Percentiles rank a stretch among this genome's conserved stretches.
phyloP scores from a whole-genome alignment of 2,113 vertebrate genomes.

The Phoxinus phoxinus region DNA sequence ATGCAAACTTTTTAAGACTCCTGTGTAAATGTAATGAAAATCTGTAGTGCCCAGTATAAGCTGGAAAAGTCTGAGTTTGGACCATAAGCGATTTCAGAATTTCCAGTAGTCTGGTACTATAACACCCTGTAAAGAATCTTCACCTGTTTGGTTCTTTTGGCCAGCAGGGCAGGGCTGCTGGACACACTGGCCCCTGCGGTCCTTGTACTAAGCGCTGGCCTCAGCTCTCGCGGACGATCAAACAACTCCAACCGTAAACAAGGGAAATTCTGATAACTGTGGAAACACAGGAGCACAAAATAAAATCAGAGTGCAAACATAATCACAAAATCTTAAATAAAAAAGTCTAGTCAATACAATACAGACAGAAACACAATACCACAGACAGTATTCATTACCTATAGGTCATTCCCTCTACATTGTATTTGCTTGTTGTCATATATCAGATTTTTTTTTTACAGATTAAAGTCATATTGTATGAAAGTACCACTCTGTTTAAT shows the following conservation, averaged over 20 bases:
- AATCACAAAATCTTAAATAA: background rate
- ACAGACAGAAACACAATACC: background rate
- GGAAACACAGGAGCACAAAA: constrained; percentile 43
- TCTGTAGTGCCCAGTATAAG: background rate
- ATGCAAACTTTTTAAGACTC: background rate
- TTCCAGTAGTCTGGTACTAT: background rate
- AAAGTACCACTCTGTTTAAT: background rate
- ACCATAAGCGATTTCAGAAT: background rate
- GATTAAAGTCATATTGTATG: background rate
- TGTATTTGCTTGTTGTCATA: background rate
- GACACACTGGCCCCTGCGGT: constrained; percentile 80
- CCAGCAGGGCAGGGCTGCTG: constrained; percentile 92
- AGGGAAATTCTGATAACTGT: constrained; percentile 92
- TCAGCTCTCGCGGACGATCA: constrained; percentile 86
- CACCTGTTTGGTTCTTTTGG: constrained; percentile 97
- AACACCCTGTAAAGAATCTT: background rate
- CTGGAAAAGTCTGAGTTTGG: background rate
- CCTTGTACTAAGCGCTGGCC: constrained; percentile 81
- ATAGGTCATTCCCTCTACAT: background rate
- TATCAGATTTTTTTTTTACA: background rate
- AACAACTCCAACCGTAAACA: constrained; percentile 86
- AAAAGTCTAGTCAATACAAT: background rate
- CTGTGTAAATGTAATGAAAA: background rate
- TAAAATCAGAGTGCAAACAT: background rate
- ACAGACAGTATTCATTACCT: background rate